Base-by-base conservation (phyloP, 2,113 vertebrate species). In the Solenodon paradoxus region DNA sequence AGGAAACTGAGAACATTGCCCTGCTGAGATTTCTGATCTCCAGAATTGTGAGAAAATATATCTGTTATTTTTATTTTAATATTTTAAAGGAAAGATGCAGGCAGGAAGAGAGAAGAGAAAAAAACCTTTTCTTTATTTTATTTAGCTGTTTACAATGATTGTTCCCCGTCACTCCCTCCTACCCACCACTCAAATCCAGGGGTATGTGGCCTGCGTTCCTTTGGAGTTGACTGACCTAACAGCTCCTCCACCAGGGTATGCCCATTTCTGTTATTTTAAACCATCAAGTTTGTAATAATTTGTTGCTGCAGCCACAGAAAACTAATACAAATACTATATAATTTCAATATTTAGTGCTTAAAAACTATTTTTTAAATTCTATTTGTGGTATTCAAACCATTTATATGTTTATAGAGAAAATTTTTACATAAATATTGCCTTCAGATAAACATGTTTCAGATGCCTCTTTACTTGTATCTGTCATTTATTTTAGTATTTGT, bases 401-500 rank as follows among this genome's bases (percentile, higher is more conserved):
- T 80, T 74, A 61, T 32, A 55, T 11, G 24, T 82, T 92, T 78
- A 79, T 83, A 57, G 20, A 51, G 66, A 15, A 90, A 57, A 80
- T 32, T 19, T 0, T 40, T 40, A 88, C 16, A 64, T 63, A 63
- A 90, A 63, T 91, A 74, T 51, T 88, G 32, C 26, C 49, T 42
- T 63, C 74, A 72, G 28, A 61, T 61, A 83, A 84, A 35, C 90
- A 45, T 49, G 45, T 77, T 93, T 94, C 59, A 71, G 45, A 66
- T 51, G n/a, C 71, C 79, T 87, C 40, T 85, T 85, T n/a, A 83
- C 55, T 80, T 84, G 30, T 51, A 79, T 10, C 42, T 10, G 49
- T 53, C 49, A n/a, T 92, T 45, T 95, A 61, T 88, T 63, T 95
- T 88, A 63, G 38, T 71, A 66, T 96, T 88, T 80, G 63, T 88